Evolutionary conservation across 2,113 vertebrate species (phyloP).

Genomic region (Paracanthobrama guichenoti): DNA sequence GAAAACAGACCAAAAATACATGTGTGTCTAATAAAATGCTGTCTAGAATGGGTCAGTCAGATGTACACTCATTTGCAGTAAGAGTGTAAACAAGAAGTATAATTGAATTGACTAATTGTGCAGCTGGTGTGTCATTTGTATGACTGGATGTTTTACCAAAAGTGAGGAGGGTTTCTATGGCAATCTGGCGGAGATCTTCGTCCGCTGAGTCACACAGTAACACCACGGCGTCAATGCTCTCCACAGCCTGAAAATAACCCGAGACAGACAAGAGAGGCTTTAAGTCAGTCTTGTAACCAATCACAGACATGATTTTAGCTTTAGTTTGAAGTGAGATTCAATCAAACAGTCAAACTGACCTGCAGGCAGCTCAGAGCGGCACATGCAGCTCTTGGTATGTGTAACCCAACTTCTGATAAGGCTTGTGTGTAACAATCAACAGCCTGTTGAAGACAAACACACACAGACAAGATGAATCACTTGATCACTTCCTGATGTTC

Average conservation of each 20-base stretch:
- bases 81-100: neutral
- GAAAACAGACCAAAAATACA: neutral
- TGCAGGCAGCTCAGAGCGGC: constrained; percentile 87
- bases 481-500: neutral
- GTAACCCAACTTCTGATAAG: constrained; percentile 82
- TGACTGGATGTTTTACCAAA: constrained; percentile 79
- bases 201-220: constrained; percentile 86
- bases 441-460: constrained; percentile 74
- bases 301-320: neutral
- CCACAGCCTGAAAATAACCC: constrained; percentile 78
- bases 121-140: neutral
- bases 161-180: constrained; percentile 89
- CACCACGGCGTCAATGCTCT: constrained; percentile 88
- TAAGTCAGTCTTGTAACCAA: neutral
- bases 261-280: neutral
- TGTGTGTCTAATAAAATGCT: neutral
- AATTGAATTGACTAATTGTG: neutral
- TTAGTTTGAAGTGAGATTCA: neutral
- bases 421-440: constrained; percentile 89
- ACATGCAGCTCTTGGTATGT: constrained; percentile 87
- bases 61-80: neutral
- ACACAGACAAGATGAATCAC: neutral
- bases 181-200: constrained; percentile 89
- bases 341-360: constrained; percentile 71
- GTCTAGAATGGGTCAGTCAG: neutral